Conservation (phyloP, 2,888 invertebrate species). For the Heliconius hortense region DNA sequence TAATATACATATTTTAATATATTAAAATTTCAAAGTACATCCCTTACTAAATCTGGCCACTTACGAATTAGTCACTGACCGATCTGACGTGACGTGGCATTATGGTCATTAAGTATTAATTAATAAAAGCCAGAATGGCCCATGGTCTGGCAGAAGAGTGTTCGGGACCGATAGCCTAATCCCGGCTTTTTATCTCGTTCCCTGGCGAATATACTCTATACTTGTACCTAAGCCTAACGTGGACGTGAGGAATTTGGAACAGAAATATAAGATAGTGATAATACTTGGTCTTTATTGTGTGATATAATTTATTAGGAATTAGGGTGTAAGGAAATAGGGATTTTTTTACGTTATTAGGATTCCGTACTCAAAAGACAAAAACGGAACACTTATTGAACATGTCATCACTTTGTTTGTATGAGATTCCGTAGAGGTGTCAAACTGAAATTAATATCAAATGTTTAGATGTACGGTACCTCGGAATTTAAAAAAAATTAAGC, state of each 20-base stretch:
- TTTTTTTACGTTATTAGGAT: no score
- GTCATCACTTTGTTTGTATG: no score
- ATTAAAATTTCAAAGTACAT: slow-evolving; percentile 4
- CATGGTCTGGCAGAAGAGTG: slow-evolving; percentile 46
- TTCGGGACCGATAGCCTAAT: slow-evolving; percentile 59
- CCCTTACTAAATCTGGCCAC: slow-evolving; percentile 6
- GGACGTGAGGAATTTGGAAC: slow-evolving; percentile 5
- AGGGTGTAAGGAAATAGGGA: no score
- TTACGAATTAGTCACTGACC: slow-evolving; percentile 7
- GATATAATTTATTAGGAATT: slow-evolving; percentile 1
- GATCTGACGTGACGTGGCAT: slow-evolving; percentile 19
- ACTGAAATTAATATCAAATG: no score
- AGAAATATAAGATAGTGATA: slow-evolving; percentile 15
- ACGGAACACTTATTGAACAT: no score
- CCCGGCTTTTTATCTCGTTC: slow-evolving; percentile 57
- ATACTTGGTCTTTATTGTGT: background rate
- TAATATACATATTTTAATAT: background rate
- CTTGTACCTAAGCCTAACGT: background rate
- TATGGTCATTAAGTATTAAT: slow-evolving; percentile 46
- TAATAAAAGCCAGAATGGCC: slow-evolving; percentile 44
- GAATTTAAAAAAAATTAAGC: no score
- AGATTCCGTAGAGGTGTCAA: no score
- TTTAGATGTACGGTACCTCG: no score
- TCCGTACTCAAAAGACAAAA: no score
- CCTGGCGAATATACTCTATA: slow-evolving; percentile 21